Evolutionary conservation across 2,888 invertebrate genomes (phyloP), one percentile per base, ranked within the genome.

Genomic region (Octonoba sinensis): DNA sequence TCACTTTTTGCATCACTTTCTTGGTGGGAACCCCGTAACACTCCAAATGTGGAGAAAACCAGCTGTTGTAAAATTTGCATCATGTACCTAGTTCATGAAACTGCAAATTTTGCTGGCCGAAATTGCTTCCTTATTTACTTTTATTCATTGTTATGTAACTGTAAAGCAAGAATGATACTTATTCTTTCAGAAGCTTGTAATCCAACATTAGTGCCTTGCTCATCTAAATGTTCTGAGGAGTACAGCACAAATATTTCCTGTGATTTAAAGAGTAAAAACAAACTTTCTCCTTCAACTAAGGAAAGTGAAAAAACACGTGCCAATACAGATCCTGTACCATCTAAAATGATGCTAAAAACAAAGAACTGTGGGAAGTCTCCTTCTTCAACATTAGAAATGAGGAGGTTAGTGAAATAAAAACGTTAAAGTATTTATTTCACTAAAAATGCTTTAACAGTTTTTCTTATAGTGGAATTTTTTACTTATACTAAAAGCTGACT

Each of bases 291-390:
- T 54, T 57, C 15, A 69, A 66, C 46, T 57, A 75, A 15, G 27
- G 64, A 24, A 72, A 51, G 27, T 71, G 66, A 36, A 72, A 83
- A 83, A 56, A 20, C 64, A 27, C 73, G 83, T 70, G 70, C 84
- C 49, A 84, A 77, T 78, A 73, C 77, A 11, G 82, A 77, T 84
- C 76, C 81, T 27, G 83, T 73, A 46, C 62, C 77, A 47, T 36
- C 36, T 36, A 36, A 36, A 36, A 36, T 36, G 36, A 36, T 36
- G 36, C 36, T 36, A 36, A 36, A 36, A 36, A 6, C 36, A 11
- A 36, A 36, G 11, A 36, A 36, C 36, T n/a, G 27, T 18, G 69
- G 24, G 15, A 57, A 57, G 15, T 20, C 20, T 57, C 22, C 24
- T 20, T 20, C 57, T 20, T 57, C 57, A 20, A n/a, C 57, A 57